Evolutionary conservation across 2,113 vertebrate species (phyloP).

Genomic region (Electrona antarctica): DNA sequence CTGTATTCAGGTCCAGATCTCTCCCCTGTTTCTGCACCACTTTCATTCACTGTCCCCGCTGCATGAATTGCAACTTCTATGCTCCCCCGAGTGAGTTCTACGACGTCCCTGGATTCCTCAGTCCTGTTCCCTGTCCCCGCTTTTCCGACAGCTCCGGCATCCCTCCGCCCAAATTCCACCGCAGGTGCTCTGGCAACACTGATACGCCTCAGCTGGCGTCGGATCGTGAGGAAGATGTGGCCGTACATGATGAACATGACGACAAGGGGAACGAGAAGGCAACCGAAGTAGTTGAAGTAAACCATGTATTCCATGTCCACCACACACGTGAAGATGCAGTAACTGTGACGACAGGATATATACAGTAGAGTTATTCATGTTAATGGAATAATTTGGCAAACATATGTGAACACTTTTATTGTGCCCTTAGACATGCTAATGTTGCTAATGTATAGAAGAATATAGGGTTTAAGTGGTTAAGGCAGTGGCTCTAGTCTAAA

Average conservation of each 20-base stretch:
- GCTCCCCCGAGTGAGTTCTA: background rate
- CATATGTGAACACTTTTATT: background rate
- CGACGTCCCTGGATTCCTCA: background rate
- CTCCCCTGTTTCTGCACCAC: background rate
- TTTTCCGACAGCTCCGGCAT: background rate
- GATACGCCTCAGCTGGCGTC: constrained; percentile 39
- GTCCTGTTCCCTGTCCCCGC: background rate
- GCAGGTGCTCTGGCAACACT: constrained; percentile 16
- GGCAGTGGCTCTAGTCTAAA: too few species aligned
- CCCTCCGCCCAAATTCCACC: background rate
- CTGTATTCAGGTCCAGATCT: too few species aligned
- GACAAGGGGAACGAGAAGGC: constrained; percentile 50
- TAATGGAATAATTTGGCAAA: too few species aligned
- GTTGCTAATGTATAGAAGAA: background rate
- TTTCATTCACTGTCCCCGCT: background rate
- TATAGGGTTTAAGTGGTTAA: background rate
- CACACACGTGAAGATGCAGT: constrained; percentile 58
- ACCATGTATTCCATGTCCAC: constrained; percentile 61
- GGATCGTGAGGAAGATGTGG: constrained; percentile 45
- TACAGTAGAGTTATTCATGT: background rate
- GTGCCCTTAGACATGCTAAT: background rate
- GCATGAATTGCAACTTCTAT: background rate
- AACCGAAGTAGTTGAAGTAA: constrained; percentile 59
- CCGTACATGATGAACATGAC: constrained; percentile 60
- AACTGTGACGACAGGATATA: constrained; percentile 17